These are phyloP conservation scores for Chaetorhynchus papuensis DNA, from an alignment of 2,113 vertebrate genomes.

Conservation along the genomic window DNA sequence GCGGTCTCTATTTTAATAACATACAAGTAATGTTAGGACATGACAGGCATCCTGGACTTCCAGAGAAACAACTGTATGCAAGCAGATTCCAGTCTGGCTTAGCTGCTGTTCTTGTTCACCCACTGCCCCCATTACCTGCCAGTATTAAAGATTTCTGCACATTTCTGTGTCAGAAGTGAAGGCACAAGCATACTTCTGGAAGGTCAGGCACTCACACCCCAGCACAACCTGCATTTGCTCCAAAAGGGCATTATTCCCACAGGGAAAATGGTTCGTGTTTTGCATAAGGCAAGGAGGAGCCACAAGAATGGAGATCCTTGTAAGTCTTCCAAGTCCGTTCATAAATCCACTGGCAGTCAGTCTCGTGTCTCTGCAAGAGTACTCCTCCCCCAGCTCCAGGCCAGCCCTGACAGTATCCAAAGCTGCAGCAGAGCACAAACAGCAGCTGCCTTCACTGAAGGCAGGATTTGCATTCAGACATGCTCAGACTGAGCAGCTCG, in stretches of 20 bases:
- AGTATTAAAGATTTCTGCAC: neutral
- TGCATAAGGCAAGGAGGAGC: neutral
- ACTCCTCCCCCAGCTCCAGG: fast-evolving
- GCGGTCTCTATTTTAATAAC: fast-evolving
- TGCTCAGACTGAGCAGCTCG: fast-evolving
- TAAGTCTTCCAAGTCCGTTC: neutral
- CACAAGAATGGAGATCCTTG: fast-evolving
- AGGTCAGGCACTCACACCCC: neutral
- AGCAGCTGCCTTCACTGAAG: neutral
- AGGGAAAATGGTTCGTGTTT: neutral
- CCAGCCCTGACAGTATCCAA: fast-evolving
- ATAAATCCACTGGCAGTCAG: neutral
- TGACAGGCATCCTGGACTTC: fast-evolving
- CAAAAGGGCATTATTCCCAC: neutral
- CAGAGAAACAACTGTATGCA: neutral
- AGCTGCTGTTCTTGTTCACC: neutral
- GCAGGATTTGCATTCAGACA: fast-evolving
- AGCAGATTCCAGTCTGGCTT: neutral
- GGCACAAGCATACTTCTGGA: neutral
- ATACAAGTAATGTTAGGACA: fast-evolving
- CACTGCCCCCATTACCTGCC: too few relatives aligned
- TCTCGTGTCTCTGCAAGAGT: fast-evolving
- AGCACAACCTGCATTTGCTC: neutral
- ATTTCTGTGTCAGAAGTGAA: neutral
- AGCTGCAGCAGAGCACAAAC: neutral